Evolutionary conservation across 2,113 vertebrate genomes (phyloP), one percentile per base, ranked within the genome.

Genomic region (Aythya baeri): DNA sequence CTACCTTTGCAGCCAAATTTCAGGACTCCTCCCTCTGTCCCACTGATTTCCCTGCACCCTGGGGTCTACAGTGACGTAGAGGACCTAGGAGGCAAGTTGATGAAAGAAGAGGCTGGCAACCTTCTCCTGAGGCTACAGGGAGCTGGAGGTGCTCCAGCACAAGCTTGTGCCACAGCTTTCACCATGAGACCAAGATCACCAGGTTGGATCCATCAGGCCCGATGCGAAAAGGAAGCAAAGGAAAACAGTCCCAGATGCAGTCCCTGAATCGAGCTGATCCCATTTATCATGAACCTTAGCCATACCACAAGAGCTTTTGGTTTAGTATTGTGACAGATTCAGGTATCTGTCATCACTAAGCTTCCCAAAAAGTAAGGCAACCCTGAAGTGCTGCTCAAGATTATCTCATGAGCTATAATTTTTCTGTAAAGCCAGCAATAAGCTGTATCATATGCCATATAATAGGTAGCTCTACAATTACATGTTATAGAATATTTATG

Each of bases 181-280:
- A 26, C 41, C 0, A 0, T 25, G 29, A 70, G 16, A 29, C 36
- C 34, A 71, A 58, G 52, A 38, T 81, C 76, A 9, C 44, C 55
- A 14, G 54, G 16, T 25, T 15, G 44, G 44, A 57, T 29, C 54
- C 38, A 86, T 46, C 58, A 68, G 68, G 36, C 29, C 22, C 38
- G n/a, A 4, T 27, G 49, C 59, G 18, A 91, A 29, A 0, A 57
- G 44, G 49, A 80, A 57, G 18, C 16, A 66, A 58, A 90, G 68
- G 21, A 81, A 83, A 41, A n/a, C 2, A 2, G 32, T 52, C 21
- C 12, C 16, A 72, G 49, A 17, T 3, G 17, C 0, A 1, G 57
- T 22, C 66, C 75, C 44, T 46, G 55, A 74, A 46, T 52, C 38
- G 34, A 77, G 52, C 32, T 11, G 49, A 50, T 38, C 44, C 66